Evolutionary conservation across 1,140 invertebrate species (phyloP).

Genomic region (Drosophila hydei): DNA sequence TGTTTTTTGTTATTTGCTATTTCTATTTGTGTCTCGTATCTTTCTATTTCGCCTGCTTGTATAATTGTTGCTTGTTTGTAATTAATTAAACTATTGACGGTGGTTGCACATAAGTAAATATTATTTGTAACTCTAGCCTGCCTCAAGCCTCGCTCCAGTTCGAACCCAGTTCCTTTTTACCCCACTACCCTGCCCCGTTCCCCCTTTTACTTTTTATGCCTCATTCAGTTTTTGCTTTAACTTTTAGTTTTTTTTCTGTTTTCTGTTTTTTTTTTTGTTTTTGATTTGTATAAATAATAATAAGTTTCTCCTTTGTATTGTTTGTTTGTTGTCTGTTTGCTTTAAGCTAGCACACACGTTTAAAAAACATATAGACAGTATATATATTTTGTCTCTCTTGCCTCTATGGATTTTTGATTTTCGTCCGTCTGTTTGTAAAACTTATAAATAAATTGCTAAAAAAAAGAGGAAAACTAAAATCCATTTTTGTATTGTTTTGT

Average conservation of each 20-base stretch:
- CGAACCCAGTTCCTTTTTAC: conserved; percentile 1
- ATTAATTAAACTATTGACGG: conserved; percentile 76
- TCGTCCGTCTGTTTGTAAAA: conserved; percentile 14
- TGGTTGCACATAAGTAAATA: conserved; percentile 70
- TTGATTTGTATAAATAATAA: conserved; percentile 33
- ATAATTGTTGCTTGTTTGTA: conserved; percentile 41
- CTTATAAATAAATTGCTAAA: conserved; percentile 21
- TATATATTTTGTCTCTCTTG: conserved; percentile 41
- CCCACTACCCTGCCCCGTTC: neutral
- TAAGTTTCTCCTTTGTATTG: conserved; percentile 36
- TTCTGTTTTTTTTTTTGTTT: too few relatives aligned
- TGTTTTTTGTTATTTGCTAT: conserved; percentile 26
- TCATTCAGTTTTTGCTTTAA: conserved; percentile 37
- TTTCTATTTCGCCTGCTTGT: conserved; percentile 56
- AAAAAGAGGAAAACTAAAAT: conserved; percentile 26
- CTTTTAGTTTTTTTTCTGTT: too few relatives aligned
- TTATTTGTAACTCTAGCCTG: conserved; percentile 58
- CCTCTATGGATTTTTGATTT: conserved; percentile 40
- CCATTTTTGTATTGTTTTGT: conserved; percentile 27
- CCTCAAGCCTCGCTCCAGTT: conserved; percentile 8
- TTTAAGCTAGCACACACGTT: conserved; percentile 63
- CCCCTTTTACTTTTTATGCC: conserved; percentile 4
- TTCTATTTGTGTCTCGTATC: conserved; percentile 24
- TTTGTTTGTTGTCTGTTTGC: conserved; percentile 53
- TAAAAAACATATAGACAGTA: conserved; percentile 31